Evolutionary conservation across 2,888 invertebrate genomes (phyloP), one percentile per base, ranked within the genome.

Genomic region (Gonocerus acuteangulatus): DNA sequence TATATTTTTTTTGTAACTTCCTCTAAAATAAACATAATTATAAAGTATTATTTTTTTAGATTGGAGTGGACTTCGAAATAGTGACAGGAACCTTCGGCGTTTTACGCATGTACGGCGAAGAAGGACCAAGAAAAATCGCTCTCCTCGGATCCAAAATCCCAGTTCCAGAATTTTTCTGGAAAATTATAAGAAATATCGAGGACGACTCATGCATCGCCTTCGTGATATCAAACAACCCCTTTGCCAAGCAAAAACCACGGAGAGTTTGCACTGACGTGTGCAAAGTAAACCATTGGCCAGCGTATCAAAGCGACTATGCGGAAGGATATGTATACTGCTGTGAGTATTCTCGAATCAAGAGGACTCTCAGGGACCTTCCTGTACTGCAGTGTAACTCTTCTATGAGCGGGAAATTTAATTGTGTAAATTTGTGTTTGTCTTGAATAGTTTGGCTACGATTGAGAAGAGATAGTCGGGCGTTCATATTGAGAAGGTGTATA

Each of bases 211-310:
- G 73, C 7, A 74, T 79, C 15, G 78, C 74, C 15, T 72, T 80
- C 60, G 72, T 80, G 1, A 72, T 74, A n/a, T 67, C 77, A 13
- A 80, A 80, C 69, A 77, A 79, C 73, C 79, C 79, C 1, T 75
- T 74, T 67, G 65, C 71, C 1, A 62, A 65, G 9, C 57, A 49
- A 16, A 61, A 69, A 16, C 71, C 72, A 45, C 57, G 70, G 18
- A 66, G 74, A 7, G 51, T 69, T 48, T 76, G 75, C 66, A 64
- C 67, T 2, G 71, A 74, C 72, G 69, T 77, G 59, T 78, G 78
- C 64, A 62, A 63, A 1, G 61, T 69, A 23, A 65, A 69, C 61
- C 72, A 72, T 2, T 78, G 76, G 75, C 64, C 69, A 66, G 62
- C 54, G 15, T 61, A 63, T 60, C 63, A 64, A 32, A 58, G 65